These are phyloP conservation scores for Galleria mellonella DNA, from an alignment of 1,140 invertebrate genomes.

Conservation along the genomic window DNA sequence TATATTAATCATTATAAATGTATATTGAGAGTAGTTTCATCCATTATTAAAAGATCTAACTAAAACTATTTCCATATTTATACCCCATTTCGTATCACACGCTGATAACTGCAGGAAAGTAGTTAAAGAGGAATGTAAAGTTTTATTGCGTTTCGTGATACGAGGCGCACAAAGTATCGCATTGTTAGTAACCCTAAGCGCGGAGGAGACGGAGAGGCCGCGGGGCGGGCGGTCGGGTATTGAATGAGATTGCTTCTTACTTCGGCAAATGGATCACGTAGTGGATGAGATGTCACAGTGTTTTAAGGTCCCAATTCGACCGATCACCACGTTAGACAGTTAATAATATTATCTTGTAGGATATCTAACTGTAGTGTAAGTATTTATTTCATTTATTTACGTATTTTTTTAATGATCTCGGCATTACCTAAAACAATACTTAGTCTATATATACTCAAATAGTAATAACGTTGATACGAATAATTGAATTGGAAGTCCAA, in stretches of 20 bases:
- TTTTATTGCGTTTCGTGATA: conserved; percentile 59
- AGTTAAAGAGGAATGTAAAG: conserved; percentile 62
- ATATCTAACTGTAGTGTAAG: not conserved
- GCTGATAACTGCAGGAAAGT: conserved; percentile 54
- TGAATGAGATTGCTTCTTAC: conserved; percentile 76
- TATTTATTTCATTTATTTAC: too few species aligned
- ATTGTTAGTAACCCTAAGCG: conserved; percentile 55
- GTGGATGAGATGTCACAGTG: conserved; percentile 75
- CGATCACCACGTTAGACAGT: conserved; percentile 23
- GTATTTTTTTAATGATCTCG: too few species aligned
- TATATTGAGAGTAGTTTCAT: too few species aligned
- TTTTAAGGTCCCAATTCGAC: conserved; percentile 72
- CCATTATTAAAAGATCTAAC: too few species aligned
- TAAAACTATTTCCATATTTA: conserved; percentile 20
- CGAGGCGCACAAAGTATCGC: conserved; percentile 51
- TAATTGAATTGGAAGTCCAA: too few species aligned
- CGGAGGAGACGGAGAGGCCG: conserved; percentile 5
- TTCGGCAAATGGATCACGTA: conserved; percentile 76
- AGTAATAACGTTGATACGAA: too few species aligned
- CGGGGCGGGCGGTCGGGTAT: conserved; percentile 55
- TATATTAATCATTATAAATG: too few species aligned
- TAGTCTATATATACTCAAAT: too few species aligned
- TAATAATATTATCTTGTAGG: conserved; percentile 11
- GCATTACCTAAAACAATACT: too few species aligned
- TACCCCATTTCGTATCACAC: conserved; percentile 46